Base-by-base conservation (phyloP, 1,140 invertebrate species). In the Drosophila chauvacae region DNA sequence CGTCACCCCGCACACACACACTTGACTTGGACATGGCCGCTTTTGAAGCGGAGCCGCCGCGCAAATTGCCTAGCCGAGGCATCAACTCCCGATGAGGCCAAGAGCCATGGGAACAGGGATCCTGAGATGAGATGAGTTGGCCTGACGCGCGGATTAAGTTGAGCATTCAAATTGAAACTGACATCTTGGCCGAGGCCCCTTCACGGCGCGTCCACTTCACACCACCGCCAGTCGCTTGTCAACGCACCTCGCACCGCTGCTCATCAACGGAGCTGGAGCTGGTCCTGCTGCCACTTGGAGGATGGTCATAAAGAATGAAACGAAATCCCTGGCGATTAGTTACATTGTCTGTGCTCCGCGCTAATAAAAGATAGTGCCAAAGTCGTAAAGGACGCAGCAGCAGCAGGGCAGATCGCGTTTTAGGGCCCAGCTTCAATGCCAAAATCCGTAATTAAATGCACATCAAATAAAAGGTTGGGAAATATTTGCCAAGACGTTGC, bases 91-190 rank as follows among this genome's bases (percentile, higher is more conserved):
- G 45, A 53, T 35, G 50, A 9, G 55, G 41, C 55, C 44, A 41
- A 64, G 39, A 64, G 51, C 66, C 62, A 66, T 77, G 74, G 74
- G 74, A 77, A 77, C 61, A 35, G 37, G 58, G 60, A 47, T 41
- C 33, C 23, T 35, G 39, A 72, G 56, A 60, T 80, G 73, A 70
- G 77, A 65, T 66, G 57, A 64, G 62, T 70, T 70, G 63, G 62
- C 48, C 66, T 88, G 85, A 85, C 84, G 81, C 81, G 78, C 66
- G 85, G 85, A 90, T 90, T 90, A 90, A 90, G 85, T 85, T 90
- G 85, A 90, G 85, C 86, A 90, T 90, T 90, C 85, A 90, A 90
- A 90, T 90, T 90, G 85, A 90, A 90, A 84, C 81, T 90, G 85
- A 90, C 84, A 84, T 79, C 64, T 58, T 70, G 58, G 56, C 74